Evolutionary conservation across 37 sponge, comb jelly and placozoan species (phyloP).

Genomic region (Aplysina aerophoba): DNA sequence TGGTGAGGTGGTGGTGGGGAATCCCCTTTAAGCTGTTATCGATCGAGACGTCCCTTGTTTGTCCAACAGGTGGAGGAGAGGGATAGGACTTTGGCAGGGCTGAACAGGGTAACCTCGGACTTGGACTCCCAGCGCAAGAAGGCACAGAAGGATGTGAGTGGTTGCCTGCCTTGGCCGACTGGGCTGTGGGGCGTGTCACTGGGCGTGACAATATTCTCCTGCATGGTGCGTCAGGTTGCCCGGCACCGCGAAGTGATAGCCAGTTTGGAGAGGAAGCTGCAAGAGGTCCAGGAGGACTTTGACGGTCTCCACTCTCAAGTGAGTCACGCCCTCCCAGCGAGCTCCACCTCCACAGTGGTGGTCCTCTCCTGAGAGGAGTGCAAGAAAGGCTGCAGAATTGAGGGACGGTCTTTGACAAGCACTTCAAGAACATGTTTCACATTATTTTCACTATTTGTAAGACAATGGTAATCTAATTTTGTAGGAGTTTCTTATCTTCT

Average conservation of each 20-base stretch:
- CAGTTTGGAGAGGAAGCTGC: constrained; percentile 6
- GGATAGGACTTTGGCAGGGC: neutral
- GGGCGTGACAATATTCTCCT: too few species aligned
- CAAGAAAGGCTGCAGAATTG: neutral
- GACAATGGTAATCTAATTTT: neutral
- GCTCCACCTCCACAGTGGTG: neutral
- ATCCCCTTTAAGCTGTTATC: too few species aligned
- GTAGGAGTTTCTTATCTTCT: neutral
- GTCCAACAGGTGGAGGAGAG: neutral
- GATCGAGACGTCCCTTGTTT: neutral
- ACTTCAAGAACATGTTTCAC: neutral
- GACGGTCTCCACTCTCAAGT: constrained; percentile 9
- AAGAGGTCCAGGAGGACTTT: constrained; percentile 14
- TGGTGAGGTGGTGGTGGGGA: neutral
- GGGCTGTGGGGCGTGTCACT: too few species aligned
- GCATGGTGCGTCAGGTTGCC: neutral
- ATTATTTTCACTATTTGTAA: neutral
- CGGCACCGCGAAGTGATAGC: constrained; percentile 13
- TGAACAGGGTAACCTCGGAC: neutral
- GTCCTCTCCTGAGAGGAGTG: neutral
- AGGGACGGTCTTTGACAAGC: neutral
- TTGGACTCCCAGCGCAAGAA: constrained; percentile 12
- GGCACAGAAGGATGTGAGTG: constrained; percentile 19
- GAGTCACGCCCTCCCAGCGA: neutral
- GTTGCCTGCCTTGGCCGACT: neutral